These are phyloP conservation scores for Daboia siamensis DNA, from an alignment of 2,113 vertebrate species.

Conservation along the genomic window DNA sequence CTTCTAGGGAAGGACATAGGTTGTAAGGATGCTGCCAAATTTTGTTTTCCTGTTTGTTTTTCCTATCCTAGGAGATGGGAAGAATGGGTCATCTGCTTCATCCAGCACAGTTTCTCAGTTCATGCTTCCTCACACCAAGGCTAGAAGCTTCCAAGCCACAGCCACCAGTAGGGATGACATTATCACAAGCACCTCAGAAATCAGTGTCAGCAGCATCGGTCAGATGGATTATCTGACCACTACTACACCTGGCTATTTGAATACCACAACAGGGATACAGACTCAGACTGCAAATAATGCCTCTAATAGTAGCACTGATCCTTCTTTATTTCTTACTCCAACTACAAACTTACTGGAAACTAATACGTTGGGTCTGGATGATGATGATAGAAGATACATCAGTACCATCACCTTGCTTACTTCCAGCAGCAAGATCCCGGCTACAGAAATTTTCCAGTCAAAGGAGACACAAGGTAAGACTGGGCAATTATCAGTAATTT, in stretches of 20 bases:
- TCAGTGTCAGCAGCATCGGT: slow-evolving; percentile 15
- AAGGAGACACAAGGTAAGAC: slow-evolving; percentile 35
- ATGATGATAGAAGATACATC: slow-evolving; percentile 34
- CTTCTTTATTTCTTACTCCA: neutral
- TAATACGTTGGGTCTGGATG: slow-evolving; percentile 13
- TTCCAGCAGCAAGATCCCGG: slow-evolving; percentile 9
- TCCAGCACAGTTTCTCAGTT: neutral
- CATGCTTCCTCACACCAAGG: neutral
- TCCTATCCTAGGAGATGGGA: slow-evolving; percentile 37
- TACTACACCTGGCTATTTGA: neutral
- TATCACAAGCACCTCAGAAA: slow-evolving; percentile 21
- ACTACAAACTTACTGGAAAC: slow-evolving; percentile 27
- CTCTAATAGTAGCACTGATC: slow-evolving; percentile 38
- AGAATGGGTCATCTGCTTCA: slow-evolving; percentile 11
- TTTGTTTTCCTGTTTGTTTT: slow-evolving; percentile 29
- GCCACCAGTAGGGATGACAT: slow-evolving; percentile 22
- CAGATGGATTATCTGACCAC: slow-evolving; percentile 12
- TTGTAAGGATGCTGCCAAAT: neutral
- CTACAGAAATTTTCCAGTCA: neutral
- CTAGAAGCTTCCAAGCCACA: neutral
- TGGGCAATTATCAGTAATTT: neutral
- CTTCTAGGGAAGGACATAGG: neutral
- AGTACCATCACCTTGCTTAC: slow-evolving; percentile 11
- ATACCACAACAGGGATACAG: neutral
- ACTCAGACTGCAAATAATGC: neutral